These are phyloP conservation scores for Otis tarda DNA, from an alignment of 2,113 vertebrate genomes.

Conservation along the genomic window DNA sequence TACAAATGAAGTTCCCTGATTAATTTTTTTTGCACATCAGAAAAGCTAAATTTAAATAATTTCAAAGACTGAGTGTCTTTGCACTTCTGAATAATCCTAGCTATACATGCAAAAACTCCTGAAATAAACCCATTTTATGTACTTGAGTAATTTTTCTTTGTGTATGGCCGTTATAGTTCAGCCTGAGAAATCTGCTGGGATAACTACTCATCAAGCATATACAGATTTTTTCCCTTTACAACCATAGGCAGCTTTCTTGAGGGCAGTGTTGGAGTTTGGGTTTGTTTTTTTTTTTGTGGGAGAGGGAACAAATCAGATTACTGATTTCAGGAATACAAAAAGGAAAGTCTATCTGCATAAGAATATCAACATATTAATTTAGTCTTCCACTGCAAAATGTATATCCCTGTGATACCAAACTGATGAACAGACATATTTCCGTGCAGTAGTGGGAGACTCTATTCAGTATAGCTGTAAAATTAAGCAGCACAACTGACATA, in stretches of 20 bases:
- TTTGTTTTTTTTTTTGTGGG: rapidly evolving
- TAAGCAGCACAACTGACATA: background rate
- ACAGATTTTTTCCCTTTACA: background rate
- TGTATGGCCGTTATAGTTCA: background rate
- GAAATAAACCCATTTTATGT: background rate
- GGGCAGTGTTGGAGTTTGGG: rapidly evolving
- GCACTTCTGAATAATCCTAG: background rate
- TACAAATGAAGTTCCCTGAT: background rate
- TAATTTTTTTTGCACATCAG: background rate
- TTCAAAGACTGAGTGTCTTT: background rate
- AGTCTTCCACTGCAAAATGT: background rate
- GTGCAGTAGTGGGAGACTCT: rapidly evolving
- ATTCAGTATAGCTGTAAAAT: background rate
- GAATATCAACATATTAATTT: background rate
- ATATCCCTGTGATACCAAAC: background rate
- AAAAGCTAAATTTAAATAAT: background rate
- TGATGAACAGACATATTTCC: background rate
- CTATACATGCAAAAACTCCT: background rate
- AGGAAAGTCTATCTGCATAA: background rate
- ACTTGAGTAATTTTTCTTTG: background rate
- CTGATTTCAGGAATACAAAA: background rate
- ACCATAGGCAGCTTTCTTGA: background rate
- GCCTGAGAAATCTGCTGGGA: background rate
- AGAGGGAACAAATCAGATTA: background rate
- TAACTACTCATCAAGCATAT: background rate